phyloP scores from a whole-genome alignment of 64 coral and sea anemone species.

The Hydrozoanthus tunicans region DNA sequence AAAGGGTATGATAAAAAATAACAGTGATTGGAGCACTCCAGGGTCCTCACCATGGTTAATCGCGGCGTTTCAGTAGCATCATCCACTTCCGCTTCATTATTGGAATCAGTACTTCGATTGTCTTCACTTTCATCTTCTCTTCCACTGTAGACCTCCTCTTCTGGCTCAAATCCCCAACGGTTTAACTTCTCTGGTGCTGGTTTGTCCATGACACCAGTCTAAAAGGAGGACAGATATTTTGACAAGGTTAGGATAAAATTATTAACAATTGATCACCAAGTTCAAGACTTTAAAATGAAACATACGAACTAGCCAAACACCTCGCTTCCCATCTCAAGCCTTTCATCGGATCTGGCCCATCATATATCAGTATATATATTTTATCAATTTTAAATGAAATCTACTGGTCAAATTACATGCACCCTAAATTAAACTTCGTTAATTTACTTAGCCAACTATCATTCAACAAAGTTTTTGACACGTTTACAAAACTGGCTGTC shows the following conservation, averaged over 20 bases:
- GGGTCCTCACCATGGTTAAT: background rate
- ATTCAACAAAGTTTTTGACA: no score
- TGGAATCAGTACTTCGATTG: background rate
- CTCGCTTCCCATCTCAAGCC: no score
- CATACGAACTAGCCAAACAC: no score
- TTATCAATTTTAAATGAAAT: no score
- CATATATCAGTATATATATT: no score
- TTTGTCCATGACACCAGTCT: background rate
- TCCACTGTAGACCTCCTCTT: background rate
- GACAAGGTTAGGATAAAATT: no score
- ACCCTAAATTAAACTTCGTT: no score
- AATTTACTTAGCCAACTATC: no score
- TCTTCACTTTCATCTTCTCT: background rate
- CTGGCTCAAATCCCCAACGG: background rate
- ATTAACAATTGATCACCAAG: background rate
- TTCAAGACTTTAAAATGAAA: background rate
- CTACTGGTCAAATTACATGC: no score
- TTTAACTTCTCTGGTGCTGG: background rate
- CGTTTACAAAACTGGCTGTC: no score
- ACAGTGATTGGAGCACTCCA: background rate
- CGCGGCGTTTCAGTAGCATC: background rate
- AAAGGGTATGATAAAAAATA: background rate
- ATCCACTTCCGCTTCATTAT: background rate
- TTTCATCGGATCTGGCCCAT: no score
- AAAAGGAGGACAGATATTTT: background rate